A percentile compares a stretch with the other conserved stretches of the same genome.
Conservation (phyloP, 1,140 invertebrate species). For the Leptestheria dahalacensis region DNA sequence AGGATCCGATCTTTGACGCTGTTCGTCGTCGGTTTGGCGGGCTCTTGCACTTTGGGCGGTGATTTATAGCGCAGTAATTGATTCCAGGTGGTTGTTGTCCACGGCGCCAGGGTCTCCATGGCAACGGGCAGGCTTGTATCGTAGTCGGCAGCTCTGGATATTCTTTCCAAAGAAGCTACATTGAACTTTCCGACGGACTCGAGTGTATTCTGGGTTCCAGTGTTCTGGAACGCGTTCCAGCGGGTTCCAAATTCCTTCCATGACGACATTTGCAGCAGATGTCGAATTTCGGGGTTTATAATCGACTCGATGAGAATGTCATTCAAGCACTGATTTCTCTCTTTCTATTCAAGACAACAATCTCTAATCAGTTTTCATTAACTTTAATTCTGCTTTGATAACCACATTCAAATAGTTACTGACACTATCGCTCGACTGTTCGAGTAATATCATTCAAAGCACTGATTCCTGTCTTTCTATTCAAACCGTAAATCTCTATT, state of each 20-base stretch:
- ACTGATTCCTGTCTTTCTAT: too few relatives aligned
- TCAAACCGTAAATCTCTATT: too few relatives aligned
- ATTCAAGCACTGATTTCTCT: too few relatives aligned
- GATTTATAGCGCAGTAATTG: constrained; percentile 1
- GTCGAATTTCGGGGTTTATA: background rate
- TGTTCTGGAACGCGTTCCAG: background rate
- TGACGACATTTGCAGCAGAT: background rate
- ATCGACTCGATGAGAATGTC: too few relatives aligned
- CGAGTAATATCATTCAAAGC: too few relatives aligned
- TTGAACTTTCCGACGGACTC: background rate
- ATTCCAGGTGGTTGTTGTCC: background rate
- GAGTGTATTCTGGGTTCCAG: background rate
- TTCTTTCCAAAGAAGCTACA: background rate
- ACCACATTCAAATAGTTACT: too few relatives aligned
- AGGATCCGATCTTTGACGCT: background rate
- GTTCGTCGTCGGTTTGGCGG: too few relatives aligned
- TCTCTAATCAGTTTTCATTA: background rate
- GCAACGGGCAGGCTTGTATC: background rate
- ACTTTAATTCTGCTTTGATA: too few relatives aligned
- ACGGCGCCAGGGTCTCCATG: background rate
- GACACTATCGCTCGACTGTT: too few relatives aligned
- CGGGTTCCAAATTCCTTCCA: background rate
- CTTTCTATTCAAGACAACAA: too few relatives aligned
- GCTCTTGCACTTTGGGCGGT: too few relatives aligned
- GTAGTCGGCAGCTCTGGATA: background rate